Base-by-base conservation (phyloP, 2,797 vertebrate genomes). In the Microcaecilia unicolor region DNA sequence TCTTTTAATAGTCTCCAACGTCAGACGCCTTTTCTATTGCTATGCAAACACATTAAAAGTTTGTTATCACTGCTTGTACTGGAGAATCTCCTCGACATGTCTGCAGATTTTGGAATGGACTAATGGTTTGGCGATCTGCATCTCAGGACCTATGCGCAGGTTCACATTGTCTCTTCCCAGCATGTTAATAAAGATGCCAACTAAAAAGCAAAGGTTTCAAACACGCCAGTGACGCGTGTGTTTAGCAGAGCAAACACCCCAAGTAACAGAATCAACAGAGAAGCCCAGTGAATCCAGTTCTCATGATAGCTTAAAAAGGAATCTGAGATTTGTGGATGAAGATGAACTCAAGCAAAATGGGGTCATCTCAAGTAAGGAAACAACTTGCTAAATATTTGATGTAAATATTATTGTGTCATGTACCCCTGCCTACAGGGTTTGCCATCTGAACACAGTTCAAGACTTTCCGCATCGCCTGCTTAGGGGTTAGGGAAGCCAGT, bases 1-100 rank as follows among this genome's bases (percentile, higher is more conserved):
- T 43, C 33, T 30, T 34, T 23, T 37, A 52, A 49, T 31, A 25
- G 29, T 28, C 23, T 30, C 39, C 37, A 45, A 37, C 2, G 13
- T 49, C 53, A 48, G 34, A 56, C 46, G 15, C 17, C 23, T 44
- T 44, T 61, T 61, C 34, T 55, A 13, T 61, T 28, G 25, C 32
- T 2, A 11, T 50, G 45, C 31, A 59, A 71, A 66, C 34, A 48
- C 39, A 44, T 48, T 40, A 41, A 31, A 16, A 34, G 47, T 42
- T 25, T 19, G 28, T 40, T 60, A 48, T 48, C 54, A 6, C 15
- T 51, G 35, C 41, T 49, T 51, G 32, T 35, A 42, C 34, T 44
- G 35, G 13, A 46, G 31, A 27, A 47, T 40, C 53, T 44, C 42
- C 43, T 36, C 62, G 44, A 34, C 0, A 1, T 8, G 18, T 22